These are phyloP conservation scores for Lapara coniferarum DNA, from an alignment of 2,888 invertebrate genomes.

Conservation along the genomic window DNA sequence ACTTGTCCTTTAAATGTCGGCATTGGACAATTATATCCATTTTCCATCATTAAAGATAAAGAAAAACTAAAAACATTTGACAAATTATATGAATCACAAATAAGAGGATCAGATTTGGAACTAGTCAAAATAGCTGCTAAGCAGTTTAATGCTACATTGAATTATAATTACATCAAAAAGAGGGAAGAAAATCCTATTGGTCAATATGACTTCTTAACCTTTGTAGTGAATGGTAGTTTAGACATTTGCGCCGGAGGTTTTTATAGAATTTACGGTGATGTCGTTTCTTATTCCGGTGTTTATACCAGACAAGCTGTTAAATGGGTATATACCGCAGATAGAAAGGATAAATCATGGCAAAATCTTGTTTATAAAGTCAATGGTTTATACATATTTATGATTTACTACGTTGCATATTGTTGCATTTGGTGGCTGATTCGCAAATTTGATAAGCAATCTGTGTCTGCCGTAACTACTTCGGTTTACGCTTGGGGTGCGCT, in stretches of 20 bases:
- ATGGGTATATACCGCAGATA: constrained; percentile 62
- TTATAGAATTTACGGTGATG: constrained; percentile 61
- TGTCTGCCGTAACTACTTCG: constrained; percentile 49
- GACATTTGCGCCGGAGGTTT: constrained; percentile 67
- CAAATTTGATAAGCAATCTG: constrained; percentile 47
- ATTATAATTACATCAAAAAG: constrained; percentile 51
- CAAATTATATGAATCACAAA: constrained; percentile 40
- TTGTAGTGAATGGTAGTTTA: constrained; percentile 60
- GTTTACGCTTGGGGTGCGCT: constrained; percentile 64
- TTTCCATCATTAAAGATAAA: constrained; percentile 48
- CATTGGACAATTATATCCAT: constrained; percentile 58
- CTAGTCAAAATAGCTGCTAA: constrained; percentile 62
- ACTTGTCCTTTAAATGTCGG: constrained; percentile 62
- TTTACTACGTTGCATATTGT: constrained; percentile 59
- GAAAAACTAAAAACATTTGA: constrained; percentile 50
- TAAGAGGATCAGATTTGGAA: constrained; percentile 60
- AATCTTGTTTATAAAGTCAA: constrained; percentile 53
- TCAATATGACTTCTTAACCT: constrained; percentile 47
- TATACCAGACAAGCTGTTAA: constrained; percentile 57
- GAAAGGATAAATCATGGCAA: constrained; percentile 58
- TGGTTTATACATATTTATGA: constrained; percentile 59
- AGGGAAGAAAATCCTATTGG: constrained; percentile 48
- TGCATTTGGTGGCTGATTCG: constrained; percentile 54
- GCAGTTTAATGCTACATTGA: constrained; percentile 58
- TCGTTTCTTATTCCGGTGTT: constrained; percentile 64